Evolutionary conservation across 2,888 invertebrate genomes (phyloP), one percentile per base, ranked within the genome.

Genomic region (Lithophane socia): DNA sequence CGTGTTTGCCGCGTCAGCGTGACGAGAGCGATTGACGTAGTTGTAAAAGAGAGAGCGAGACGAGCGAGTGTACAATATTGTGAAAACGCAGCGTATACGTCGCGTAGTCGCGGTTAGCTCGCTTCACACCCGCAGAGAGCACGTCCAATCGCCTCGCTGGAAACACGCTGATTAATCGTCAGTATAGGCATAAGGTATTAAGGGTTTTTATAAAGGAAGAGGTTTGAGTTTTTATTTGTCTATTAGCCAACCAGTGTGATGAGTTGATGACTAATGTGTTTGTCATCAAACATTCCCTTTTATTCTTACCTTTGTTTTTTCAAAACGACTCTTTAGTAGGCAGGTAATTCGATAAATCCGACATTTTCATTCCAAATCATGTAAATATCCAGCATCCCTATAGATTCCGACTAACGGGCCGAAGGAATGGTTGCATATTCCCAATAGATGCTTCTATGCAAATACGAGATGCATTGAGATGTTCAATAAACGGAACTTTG

Each of bases 401-500:
- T 4, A 37, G 52, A 58, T 66, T 68, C 49, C 29, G 60, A 71
- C 66, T 70, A 69, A 68, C 61, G 58, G 13, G n/a, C 75, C 29
- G 18, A 56, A 63, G 58, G 66, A 63, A 72, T 74, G 61, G 64
- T 63, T 68, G 66, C 58, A 68, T 56, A 82, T 75, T 79, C 77
- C 73, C 64, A 64, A 77, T 74, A 67, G 68, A 64, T 73, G n/a
- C 24, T 72, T 21, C 75, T 72, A 76, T 80, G 84, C 71, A 87
- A 88, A 86, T 87, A 77, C 80, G 72, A 77, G 76, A 70, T 83
- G 80, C 83, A 78, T 42, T 52, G n/a, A 58, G 13, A 12, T 24
- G 56, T 63, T 79, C 63, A 63, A 56, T 79, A 49, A 71, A 44
- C n/a, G 8, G 0, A 52, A 64, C 72, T 64, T 78, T 52, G 56